Evolutionary conservation across 2,888 invertebrate genomes (phyloP), one percentile per base, ranked within the genome.

Genomic region (Dynastes hyllus): DNA sequence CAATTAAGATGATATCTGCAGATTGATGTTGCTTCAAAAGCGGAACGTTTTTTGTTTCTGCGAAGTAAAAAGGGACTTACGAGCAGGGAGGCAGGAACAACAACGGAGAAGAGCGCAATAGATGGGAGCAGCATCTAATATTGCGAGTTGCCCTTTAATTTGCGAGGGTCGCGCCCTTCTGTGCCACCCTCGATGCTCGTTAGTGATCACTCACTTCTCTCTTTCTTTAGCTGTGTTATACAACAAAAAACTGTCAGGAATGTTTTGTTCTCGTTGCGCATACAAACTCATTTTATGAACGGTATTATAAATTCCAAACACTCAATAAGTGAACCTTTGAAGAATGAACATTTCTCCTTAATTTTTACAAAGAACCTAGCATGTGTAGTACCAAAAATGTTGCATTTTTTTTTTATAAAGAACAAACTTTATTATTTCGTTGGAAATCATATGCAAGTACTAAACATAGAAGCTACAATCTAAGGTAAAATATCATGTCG

Each of bases 151-250:
- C 86, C 86, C 87, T 88, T 86, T 88, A 88, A 88, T 88, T 88
- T 88, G 84, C 85, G 85, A 86, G 88, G 88, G 88, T 88, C 88
- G 88, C 88, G 88, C 88, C 88, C 88, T 85, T 80, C 76, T 82
- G 85, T 86, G 86, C 88, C 88, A 89, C 89, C 88, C 88, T 88
- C 87, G 87, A 85, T 82, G 88, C 88, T 88, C 87, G 88, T 88
- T 88, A 88, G 87, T 86, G 86, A 86, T 85, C 85, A 85, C 85
- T 84, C 84, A 82, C 82, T 79, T 83, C 84, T 85, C 82, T 82
- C 73, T 63, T 40, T 75, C 73, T 27, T 22, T 69, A 4, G 11
- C 29, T 69, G 82, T 82, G 81, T 81, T 81, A 76, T 61, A 84
- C 84, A 84, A 85, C 84, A 85, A 86, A 86, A 86, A 85, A 84